These are phyloP conservation scores for Monochamus saltuarius DNA, from an alignment of 1,140 invertebrate species.

Conservation along the genomic window DNA sequence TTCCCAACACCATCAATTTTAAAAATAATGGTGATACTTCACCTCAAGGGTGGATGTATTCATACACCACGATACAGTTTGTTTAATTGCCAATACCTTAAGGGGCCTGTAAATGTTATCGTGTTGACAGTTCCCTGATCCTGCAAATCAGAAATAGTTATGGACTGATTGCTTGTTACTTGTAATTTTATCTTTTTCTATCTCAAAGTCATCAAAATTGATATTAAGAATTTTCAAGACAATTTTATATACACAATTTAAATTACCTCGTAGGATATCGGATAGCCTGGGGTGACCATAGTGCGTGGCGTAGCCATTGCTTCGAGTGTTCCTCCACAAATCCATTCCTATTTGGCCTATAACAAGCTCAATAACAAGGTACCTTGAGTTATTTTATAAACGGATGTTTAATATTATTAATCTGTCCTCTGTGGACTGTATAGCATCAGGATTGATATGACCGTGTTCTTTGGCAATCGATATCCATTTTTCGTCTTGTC, in stretches of 20 bases:
- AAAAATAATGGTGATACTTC: slow-evolving; percentile 46
- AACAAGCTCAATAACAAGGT: no score
- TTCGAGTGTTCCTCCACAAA: slow-evolving; percentile 72
- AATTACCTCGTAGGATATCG: slow-evolving; percentile 60
- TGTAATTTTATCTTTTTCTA: slow-evolving; percentile 46
- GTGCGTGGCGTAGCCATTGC: slow-evolving; percentile 56
- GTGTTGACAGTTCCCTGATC: slow-evolving; percentile 50
- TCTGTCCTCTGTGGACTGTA: slow-evolving; percentile 64
- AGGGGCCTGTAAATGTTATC: slow-evolving; percentile 54
- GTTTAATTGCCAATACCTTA: neutral
- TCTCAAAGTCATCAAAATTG: slow-evolving; percentile 26
- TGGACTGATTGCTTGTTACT: no score
- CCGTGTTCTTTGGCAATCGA: slow-evolving; percentile 70
- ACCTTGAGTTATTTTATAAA: no score
- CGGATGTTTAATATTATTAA: slow-evolving; percentile 71
- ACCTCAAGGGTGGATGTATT: slow-evolving; percentile 42
- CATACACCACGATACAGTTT: slow-evolving; percentile 50
- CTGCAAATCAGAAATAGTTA: slow-evolving; percentile 26
- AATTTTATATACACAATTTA: slow-evolving; percentile 72
- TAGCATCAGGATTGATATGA: slow-evolving; percentile 58
- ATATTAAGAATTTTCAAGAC: slow-evolving; percentile 16
- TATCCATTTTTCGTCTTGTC: slow-evolving; percentile 54
- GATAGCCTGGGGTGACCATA: slow-evolving; percentile 75
- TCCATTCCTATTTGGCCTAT: slow-evolving; percentile 58
- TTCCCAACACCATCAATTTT: slow-evolving; percentile 53